Evolutionary conservation across 2,888 invertebrate species (phyloP), one percentile per base, ranked within the genome.

Genomic region (Xylocampa areola): DNA sequence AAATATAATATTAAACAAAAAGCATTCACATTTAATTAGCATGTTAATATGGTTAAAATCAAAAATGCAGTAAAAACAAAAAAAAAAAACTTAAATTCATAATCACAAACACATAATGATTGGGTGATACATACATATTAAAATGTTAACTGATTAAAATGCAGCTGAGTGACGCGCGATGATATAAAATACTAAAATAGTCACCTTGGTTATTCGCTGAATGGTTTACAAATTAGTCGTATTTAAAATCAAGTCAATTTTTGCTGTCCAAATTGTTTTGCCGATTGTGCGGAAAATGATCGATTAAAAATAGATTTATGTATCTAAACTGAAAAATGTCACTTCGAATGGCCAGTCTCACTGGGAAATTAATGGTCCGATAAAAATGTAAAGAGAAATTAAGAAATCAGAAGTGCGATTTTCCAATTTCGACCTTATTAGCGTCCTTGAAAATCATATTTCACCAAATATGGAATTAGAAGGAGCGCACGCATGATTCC

Each of bases 21-120:
- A 71, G 84, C 88, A 91, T 88, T 87, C 85, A 89, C 77, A 86
- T 80, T 85, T 82, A 84, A 90, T 89, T 88, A 87, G 83, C 75
- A 91, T 92, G 92, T 94, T 94, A 94, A 90, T 91, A 85, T 71
- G 84, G 93, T 93, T 94, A 94, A 93, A 93, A 93, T 92, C 88
- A 90, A 91, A 90, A 90, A 89, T 90, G 91, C 91, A 87, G 81
- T 85, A 79, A 79, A 76, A 66, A 32, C 80, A 84, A 83, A 79
- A 79, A 79, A 76, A 66, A 32, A 81, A 84, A 83, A 79, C 72
- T 72, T 84, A 85, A 83, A 85, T 85, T 83, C 80, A 86, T 84
- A 89, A 89, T 86, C 80, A 89, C 79, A 85, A 81, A 84, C 80
- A 87, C 76, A 85, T 71, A 86, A 84, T 81, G 83, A 88, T 87